Conservation (phyloP, 2,797 vertebrate species). For the Sebastes kiyomatsui region DNA sequence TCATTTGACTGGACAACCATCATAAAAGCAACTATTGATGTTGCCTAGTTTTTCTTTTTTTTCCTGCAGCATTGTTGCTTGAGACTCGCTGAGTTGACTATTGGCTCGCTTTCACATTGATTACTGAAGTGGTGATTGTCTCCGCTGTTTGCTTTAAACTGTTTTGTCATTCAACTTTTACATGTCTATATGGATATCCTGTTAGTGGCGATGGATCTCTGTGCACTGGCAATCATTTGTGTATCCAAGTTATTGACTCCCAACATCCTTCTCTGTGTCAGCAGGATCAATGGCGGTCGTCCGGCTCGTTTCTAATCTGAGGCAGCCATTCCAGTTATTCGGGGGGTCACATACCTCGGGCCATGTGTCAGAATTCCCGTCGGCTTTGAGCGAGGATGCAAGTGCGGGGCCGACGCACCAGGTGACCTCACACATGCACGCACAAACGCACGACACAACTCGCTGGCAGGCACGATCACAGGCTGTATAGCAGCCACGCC, state of each 20-base stretch:
- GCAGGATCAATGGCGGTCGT: slow-evolving; percentile 67
- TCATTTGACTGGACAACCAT: slow-evolving; percentile 66
- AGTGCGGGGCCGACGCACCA: slow-evolving; percentile 18
- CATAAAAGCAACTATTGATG: slow-evolving; percentile 73
- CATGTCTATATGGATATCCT: slow-evolving; percentile 63
- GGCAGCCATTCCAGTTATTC: slow-evolving; percentile 57
- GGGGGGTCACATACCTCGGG: slow-evolving; percentile 52
- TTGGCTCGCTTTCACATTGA: slow-evolving; percentile 63
- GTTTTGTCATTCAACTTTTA: slow-evolving; percentile 65
- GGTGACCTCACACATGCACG: slow-evolving; percentile 40
- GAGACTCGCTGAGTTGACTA: slow-evolving; percentile 29
- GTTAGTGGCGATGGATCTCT: slow-evolving; percentile 51
- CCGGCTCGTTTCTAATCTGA: slow-evolving; percentile 57
- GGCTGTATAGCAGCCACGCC: slow-evolving; percentile 1
- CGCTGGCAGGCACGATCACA: slow-evolving; percentile 3
- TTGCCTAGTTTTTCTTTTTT: slow-evolving; percentile 28
- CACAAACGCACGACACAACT: slow-evolving; percentile 17
- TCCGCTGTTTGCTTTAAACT: slow-evolving; percentile 53
- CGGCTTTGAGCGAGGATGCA: slow-evolving; percentile 49
- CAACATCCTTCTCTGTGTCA: slow-evolving; percentile 44
- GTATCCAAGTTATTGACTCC: slow-evolving; percentile 52
- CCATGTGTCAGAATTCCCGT: slow-evolving; percentile 66
- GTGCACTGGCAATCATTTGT: slow-evolving; percentile 18
- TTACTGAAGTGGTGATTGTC: slow-evolving; percentile 59
- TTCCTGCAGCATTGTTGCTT: slow-evolving; percentile 30